Evolutionary conservation across 2,888 invertebrate genomes (phyloP), one percentile per base, ranked within the genome.

Genomic region (Ctena decussata): DNA sequence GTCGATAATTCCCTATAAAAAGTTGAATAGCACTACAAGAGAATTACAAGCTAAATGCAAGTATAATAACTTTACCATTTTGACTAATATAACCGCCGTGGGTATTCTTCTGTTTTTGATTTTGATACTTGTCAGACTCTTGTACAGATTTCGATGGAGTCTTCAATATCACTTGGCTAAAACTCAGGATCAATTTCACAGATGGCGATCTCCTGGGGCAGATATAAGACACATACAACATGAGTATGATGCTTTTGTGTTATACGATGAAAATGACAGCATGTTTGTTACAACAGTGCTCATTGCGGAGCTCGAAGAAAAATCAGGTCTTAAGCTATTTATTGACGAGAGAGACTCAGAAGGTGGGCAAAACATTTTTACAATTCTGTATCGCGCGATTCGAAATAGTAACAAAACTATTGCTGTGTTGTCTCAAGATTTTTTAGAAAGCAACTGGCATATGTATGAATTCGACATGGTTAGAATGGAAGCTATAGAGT

Each of bases 271-370:
- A 5, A 44, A 46, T 6, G 72, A 72, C 35, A 24, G 27, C 27
- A 24, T 2, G 8, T 72, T 72, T 27, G 30, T 44, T 15, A 41
- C 27, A 24, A 21, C 39, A 6, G 46, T 30, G 44, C 5, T 72
- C 1, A 44, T 72, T 41, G 44, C 5, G 18, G 72, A 46, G 27
- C 46, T 72, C 1, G 72, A 72, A 41, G 44, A 44, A 11, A 72
- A 72, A 2, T 41, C 27, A 11, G 89, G 84, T 5, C 53, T 90
- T 18, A 78, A 57, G 12, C 85, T 93, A 11, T 92, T 90, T 53
- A 57, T 90, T 32, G 90, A 91, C 49, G 80, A 90, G 30, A 80
- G 89, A 44, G 91, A 92, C 65, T 92, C 92, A 76, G 65, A 90
- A 27, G 81, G 87, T 6, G 91, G 92, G 1, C 80, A 83, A 41